phyloP scores from a whole-genome alignment of 2,113 vertebrate genomes.

The Mionectes macconnelli region DNA sequence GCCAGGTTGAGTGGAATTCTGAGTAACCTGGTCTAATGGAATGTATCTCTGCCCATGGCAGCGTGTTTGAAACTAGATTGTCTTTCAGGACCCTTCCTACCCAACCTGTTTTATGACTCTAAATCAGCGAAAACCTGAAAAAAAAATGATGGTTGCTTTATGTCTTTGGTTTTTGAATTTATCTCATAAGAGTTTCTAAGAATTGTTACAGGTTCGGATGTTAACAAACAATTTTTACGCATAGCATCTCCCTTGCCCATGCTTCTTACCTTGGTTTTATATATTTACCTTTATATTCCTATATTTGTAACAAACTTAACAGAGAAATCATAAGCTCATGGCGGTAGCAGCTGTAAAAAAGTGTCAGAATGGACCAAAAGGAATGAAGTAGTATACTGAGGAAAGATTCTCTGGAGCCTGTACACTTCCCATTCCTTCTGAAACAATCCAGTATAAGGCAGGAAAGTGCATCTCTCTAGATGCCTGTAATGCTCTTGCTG shows the following conservation, averaged over 20 bases:
- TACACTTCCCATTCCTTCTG: background rate
- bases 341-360: background rate
- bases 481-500: background rate
- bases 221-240: background rate
- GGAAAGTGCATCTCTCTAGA: background rate
- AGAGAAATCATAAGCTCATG: background rate
- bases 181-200: background rate
- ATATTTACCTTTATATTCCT: background rate
- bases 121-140: background rate
- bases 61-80: fast-evolving
- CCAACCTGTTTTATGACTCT: background rate
- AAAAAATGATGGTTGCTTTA: background rate
- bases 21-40: background rate
- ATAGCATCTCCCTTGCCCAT: background rate
- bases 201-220: background rate
- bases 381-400: background rate
- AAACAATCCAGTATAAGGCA: background rate
- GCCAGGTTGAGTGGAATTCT: background rate
- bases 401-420: background rate
- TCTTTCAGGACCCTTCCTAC: background rate
- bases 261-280: background rate
- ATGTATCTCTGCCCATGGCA: background rate
- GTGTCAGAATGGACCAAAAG: background rate
- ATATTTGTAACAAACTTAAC: background rate
- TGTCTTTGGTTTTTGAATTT: background rate